Base-by-base conservation (phyloP, 2,113 vertebrate species). In the Pampusana beccarii region DNA sequence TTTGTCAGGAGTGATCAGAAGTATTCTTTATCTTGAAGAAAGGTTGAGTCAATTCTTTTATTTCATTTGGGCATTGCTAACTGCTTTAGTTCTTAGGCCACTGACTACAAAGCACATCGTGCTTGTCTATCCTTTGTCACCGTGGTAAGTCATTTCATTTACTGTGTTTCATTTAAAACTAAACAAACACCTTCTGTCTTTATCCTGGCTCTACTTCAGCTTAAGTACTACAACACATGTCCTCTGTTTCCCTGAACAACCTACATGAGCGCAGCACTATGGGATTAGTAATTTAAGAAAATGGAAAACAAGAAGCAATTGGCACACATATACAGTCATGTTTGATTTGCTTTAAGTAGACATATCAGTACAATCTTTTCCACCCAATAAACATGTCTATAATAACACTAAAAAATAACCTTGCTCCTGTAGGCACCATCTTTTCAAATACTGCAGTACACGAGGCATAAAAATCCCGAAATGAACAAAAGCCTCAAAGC, bases 181-280 rank as follows among this genome's bases (percentile, higher is more conserved):
- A 95, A 97, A 95, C 84, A 95, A 97, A 97, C 67, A 81, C 65
- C 80, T 96, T 96, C 92, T 97, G 94, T 96, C 93, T 96, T 72
- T 80, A 93, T 53, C 53, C 89, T 96, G 93, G 90, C 93, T 73
- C 75, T 50, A 28, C 36, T 86, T 93, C 91, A 92, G 70, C 90
- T 91, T 88, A 95, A 93, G 57, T 21, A 34, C 81, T 38, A 62
- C 66, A 97, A 84, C 83, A 58, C 77, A 31, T 88, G 91, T 92
- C 94, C 83, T 56, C 90, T 93, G 65, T 85, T 91, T 90, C 86
- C 86, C 84, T 86, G 70, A 93, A 86, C 93, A 80, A 72, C 12
- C 31, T 38, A 56, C 83, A 48, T 7, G 26, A 97, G 82, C 60
- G 75, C 26, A 90, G 62, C 79, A 94, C 34, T 11, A 42, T 31